Percentiles rank a stretch among this genome's conserved stretches.
Evolutionary conservation across 2,888 invertebrate genomes (phyloP).

Genomic region (Drepanosiphum platanoidis): DNA sequence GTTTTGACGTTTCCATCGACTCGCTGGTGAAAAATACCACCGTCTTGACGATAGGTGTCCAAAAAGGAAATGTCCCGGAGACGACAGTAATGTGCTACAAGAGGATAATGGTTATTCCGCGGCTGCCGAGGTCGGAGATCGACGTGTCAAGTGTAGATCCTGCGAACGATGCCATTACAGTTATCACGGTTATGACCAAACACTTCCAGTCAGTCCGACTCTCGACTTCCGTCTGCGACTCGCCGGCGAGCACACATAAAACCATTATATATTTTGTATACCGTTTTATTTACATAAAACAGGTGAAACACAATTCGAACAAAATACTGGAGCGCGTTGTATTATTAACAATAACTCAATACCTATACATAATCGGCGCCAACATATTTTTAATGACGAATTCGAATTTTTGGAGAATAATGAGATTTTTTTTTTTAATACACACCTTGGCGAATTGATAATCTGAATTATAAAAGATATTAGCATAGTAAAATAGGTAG

Average conservation of each 20-base stretch:
- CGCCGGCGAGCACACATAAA: too few relatives aligned
- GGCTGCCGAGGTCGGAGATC: not conserved
- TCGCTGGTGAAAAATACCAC: not conserved
- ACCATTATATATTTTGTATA: too few relatives aligned
- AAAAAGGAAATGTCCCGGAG: not conserved
- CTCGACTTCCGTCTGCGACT: too few relatives aligned
- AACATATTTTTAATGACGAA: not conserved
- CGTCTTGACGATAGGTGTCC: not conserved
- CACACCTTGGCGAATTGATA: not conserved
- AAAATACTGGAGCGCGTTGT: too few relatives aligned
- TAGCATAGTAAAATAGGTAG: not conserved
- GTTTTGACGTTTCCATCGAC: slow-evolving; percentile 56
- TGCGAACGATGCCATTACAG: not conserved
- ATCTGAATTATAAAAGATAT: slow-evolving; percentile 23
- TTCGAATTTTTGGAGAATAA: not conserved
- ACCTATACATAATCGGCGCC: too few relatives aligned
- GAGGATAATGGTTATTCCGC: too few relatives aligned
- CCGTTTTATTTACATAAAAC: too few relatives aligned
- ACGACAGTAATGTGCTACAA: slow-evolving; percentile 13
- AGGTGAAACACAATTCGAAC: too few relatives aligned
- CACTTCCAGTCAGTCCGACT: not conserved
- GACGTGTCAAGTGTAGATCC: not conserved
- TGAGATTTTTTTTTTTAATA: not conserved
- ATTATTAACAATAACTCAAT: too few relatives aligned
- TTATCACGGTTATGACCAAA: not conserved